Base-by-base conservation (phyloP, 2,888 invertebrate genomes). In the Volucella inanis region DNA sequence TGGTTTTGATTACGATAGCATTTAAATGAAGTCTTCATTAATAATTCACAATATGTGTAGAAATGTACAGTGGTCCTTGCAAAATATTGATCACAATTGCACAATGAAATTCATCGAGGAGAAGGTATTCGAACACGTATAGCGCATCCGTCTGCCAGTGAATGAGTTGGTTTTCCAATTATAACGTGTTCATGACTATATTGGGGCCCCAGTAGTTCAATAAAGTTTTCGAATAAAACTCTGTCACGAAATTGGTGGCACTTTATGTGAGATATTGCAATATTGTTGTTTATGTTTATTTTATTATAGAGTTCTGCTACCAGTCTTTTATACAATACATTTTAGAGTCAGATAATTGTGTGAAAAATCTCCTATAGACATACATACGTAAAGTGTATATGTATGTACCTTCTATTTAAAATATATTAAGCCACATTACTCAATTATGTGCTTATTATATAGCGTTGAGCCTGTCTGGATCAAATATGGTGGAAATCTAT, bases 1-100 rank as follows among this genome's bases (percentile, higher is more conserved):
- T 84, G 79, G 75, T 80, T 84, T 80, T 84, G 65, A 84, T 75
- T 84, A 71, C 84, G 80, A 80, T 84, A 79, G 84, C 54, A 84
- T 75, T 80, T 64, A 84, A 84, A 84, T 79, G 83, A 83, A 83
- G 83, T 79, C 83, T 80, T 84, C 84, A 84, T 84, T 84, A 84
- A 84, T 75, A 79, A 84, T 84, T 79, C 80, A 84, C 74, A 84
- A 75, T 80, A 80, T 84, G 80, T 84, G 75, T 84, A 84, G 80
- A 75, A 70, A 64, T 70, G 68, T 64, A 75, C 43, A 65, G 70
- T 64, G 54, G 75, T 75, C 80, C 75, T 59, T 84, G 79, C 55
- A 70, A 84, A 84, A 84, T 84, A 84, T 84, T 84, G 84, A 84
- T 84, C 84, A 80, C 75, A 75, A 80, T 75, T 65, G 75, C 80